phyloP scores from a whole-genome alignment of 2,888 invertebrate species.

The Nematopogon swammerdamellus region DNA sequence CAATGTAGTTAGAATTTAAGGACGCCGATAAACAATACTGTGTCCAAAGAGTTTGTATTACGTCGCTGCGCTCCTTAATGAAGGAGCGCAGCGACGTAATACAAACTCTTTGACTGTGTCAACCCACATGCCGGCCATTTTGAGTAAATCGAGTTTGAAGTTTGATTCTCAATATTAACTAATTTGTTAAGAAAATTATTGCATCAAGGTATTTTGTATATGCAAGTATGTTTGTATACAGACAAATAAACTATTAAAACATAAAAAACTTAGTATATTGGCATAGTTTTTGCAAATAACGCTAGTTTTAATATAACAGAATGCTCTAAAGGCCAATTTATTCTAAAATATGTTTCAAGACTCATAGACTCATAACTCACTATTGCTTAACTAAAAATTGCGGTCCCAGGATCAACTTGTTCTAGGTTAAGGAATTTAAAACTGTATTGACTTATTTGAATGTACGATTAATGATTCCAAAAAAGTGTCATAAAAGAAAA shows the following conservation, averaged over 20 bases:
- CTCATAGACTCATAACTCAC: neutral
- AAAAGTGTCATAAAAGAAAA: conserved; percentile 1
- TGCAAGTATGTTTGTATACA: conserved; percentile 2
- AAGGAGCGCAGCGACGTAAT: too few relatives aligned
- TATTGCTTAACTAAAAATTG: conserved; percentile 1
- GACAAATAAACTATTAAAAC: conserved; percentile 2
- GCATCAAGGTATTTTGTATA: neutral
- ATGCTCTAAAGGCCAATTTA: conserved; percentile 1
- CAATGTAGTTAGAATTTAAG: too few relatives aligned
- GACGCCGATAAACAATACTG: conserved; percentile 5
- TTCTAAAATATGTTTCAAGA: neutral
- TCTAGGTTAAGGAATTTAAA: conserved; percentile 1
- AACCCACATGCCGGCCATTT: conserved; percentile 4
- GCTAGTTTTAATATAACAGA: conserved; percentile 1
- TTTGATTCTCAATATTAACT: neutral
- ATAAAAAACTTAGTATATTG: neutral
- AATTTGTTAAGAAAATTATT: neutral
- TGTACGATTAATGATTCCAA: conserved; percentile 1
- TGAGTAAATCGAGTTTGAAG: conserved; percentile 2
- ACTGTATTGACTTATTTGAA: neutral
- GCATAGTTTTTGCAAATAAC: neutral
- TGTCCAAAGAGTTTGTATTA: too few relatives aligned
- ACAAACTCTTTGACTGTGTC: too few relatives aligned
- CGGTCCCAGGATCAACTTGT: neutral
- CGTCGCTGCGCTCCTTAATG: too few relatives aligned